Evolutionary conservation across 2,797 vertebrate species (phyloP).

Genomic region (Enteromius anoplus): DNA sequence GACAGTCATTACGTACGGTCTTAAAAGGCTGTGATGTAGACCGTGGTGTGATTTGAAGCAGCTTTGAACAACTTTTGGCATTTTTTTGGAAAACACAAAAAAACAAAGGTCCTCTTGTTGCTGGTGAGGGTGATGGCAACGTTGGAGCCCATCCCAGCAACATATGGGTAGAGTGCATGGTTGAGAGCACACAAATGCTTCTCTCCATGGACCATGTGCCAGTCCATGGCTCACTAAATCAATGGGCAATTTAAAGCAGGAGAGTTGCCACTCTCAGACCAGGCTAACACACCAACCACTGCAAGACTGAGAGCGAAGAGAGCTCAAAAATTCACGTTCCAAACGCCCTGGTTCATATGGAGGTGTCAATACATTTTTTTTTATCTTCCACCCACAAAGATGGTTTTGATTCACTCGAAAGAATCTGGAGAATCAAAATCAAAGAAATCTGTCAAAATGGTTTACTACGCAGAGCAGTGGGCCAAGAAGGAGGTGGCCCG

Average conservation of each 20-base stretch:
- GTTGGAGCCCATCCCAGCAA: conserved; percentile 82
- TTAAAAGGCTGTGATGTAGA: conserved; percentile 43
- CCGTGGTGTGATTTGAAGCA: conserved; percentile 22
- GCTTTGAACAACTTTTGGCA: conserved; percentile 34
- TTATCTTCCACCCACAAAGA: conserved; percentile 25
- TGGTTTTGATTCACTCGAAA: conserved; percentile 14
- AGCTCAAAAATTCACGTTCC: conserved; percentile 1
- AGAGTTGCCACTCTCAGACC: conserved; percentile 65
- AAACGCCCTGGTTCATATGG: not conserved
- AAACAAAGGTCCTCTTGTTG: conserved; percentile 81
- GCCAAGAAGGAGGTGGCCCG: conserved; percentile 14
- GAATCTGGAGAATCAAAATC: conserved; percentile 27
- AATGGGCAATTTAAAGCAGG: conserved; percentile 80
- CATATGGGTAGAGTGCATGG: conserved; percentile 84
- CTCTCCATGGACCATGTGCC: conserved; percentile 76
- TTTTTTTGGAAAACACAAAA: conserved; percentile 54
- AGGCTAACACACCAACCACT: conserved; percentile 35
- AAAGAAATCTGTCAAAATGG: conserved; percentile 20
- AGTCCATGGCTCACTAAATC: conserved; percentile 77
- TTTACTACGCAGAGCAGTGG: conserved; percentile 13
- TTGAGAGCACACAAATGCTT: conserved; percentile 83
- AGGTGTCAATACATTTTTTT: not conserved
- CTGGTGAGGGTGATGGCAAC: conserved; percentile 79
- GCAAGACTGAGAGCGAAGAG: conserved; percentile 15
- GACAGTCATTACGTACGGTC: conserved; percentile 29